Evolutionary conservation across 1,140 invertebrate genomes (phyloP).

Genomic region (Bombus haemorrhoidalis): DNA sequence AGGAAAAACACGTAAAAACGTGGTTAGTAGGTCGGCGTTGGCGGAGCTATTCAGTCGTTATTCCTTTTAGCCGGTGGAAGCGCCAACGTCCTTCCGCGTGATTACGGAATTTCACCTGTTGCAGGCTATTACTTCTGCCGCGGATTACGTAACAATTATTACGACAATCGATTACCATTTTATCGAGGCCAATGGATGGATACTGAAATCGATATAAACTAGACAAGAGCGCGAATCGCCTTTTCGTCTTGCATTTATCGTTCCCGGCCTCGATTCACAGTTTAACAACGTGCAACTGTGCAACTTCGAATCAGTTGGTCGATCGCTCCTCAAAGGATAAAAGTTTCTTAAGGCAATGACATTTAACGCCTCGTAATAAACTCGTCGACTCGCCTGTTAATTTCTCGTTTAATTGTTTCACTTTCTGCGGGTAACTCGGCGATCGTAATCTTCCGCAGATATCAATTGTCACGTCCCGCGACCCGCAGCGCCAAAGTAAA

Average conservation of each 20-base stretch:
- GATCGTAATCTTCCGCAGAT: too few relatives aligned
- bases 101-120: constrained; percentile 49
- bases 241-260: background rate
- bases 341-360: too few relatives aligned
- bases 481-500: too few relatives aligned
- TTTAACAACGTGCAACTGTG: background rate
- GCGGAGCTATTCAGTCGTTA: constrained; percentile 12
- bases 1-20: background rate
- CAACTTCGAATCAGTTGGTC: background rate
- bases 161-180: constrained; percentile 49
- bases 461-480: too few relatives aligned
- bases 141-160: constrained; percentile 48
- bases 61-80: background rate
- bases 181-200: constrained; percentile 29
- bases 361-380: too few relatives aligned
- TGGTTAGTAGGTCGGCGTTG: background rate
- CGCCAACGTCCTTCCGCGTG: constrained; percentile 33
- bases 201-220: constrained; percentile 19
- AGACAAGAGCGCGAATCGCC: background rate
- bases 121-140: constrained; percentile 39
- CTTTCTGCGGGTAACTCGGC: too few relatives aligned
- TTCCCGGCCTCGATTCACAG: rapidly evolving
- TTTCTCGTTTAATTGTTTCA: too few relatives aligned
- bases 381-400: too few relatives aligned
- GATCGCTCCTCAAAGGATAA: too few relatives aligned